Evolutionary conservation across 2,888 invertebrate species (phyloP), one percentile per base, ranked within the genome.

Genomic region (Plemyria rubiginata): DNA sequence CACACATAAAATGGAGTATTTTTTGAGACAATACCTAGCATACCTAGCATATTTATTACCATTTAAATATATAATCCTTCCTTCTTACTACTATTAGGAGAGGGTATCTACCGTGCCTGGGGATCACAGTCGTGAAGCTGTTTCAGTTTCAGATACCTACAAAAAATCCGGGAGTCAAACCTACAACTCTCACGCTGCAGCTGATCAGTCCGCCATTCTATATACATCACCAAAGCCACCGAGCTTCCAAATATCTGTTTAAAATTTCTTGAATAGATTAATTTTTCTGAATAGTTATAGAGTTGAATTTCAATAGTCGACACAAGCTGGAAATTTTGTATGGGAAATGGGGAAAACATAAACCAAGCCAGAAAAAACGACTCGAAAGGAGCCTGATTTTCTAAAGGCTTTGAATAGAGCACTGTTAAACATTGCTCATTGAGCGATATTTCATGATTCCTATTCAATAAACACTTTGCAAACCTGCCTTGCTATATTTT

Each of bases 261-360:
- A 6, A 15, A 48, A n/a, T 57, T 36, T 54, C 49, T 32, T 87
- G 85, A 90, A 87, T 87, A 81, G 86, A 85, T 88, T 89, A 89
- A 90, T 90, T 88, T 88, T 84, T 81, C 76, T 84, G 86, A 85
- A 87, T 85, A 83, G 81, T 82, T 75, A 74, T 78, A 81, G 78
- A 81, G 85, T 84, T 82, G 85, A 81, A 77, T 78, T 81, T 88
- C 85, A 88, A 88, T 88, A 84, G 80, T 79, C 86, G 81, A 82
- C 84, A 85, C 80, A 83, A 78, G 76, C 80, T 74, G 77, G 74
- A 84, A 85, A 85, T 87, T 87, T 81, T 87, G 80, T 87, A 89
- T 89, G 89, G 90, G 87, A 90, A 90, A 88, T 87, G 86, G 87
- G 82, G 85, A 85, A 88, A 89, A 87, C 82, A 87, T 90, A 87